Evolutionary conservation across 53 echinoderm and acorn worm genomes (phyloP).

Genomic region (Glandiceps talaboti): DNA sequence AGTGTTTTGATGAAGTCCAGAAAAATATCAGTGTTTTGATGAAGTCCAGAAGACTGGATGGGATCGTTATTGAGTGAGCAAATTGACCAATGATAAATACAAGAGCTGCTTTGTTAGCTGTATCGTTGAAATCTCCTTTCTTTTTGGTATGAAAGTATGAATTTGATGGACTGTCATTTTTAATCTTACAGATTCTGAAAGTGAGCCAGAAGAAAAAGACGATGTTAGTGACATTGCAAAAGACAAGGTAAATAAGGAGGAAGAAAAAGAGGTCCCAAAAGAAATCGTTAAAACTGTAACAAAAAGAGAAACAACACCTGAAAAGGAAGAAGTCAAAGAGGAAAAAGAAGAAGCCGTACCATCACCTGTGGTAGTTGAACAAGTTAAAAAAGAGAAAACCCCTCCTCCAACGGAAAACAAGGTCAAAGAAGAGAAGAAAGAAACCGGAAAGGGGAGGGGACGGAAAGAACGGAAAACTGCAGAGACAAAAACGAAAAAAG

Average conservation of each 20-base stretch:
- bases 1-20: too few relatives aligned
- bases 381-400: not conserved
- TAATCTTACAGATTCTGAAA: constrained; percentile 58
- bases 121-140: not conserved
- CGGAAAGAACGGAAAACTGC: constrained; percentile 26
- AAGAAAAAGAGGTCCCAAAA: constrained; percentile 10
- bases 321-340: not conserved
- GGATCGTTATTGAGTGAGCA: too few relatives aligned
- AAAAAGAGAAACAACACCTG: not conserved
- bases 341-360: not conserved
- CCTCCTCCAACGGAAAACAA: not conserved
- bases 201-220: constrained; percentile 44
- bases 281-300: constrained; percentile 8
- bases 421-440: constrained; percentile 20
- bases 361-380: not conserved
- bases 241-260: constrained; percentile 21
- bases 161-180: too few relatives aligned
- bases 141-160: too few relatives aligned
- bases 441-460: constrained; percentile 27
- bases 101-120: not conserved
- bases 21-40: too few relatives aligned
- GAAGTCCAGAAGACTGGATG: too few relatives aligned
- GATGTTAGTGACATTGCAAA: constrained; percentile 5
- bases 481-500: constrained; percentile 2
- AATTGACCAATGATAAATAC: not conserved